Evolutionary conservation across 2,113 vertebrate genomes (phyloP).

Genomic region (Trichechus manatus): DNA sequence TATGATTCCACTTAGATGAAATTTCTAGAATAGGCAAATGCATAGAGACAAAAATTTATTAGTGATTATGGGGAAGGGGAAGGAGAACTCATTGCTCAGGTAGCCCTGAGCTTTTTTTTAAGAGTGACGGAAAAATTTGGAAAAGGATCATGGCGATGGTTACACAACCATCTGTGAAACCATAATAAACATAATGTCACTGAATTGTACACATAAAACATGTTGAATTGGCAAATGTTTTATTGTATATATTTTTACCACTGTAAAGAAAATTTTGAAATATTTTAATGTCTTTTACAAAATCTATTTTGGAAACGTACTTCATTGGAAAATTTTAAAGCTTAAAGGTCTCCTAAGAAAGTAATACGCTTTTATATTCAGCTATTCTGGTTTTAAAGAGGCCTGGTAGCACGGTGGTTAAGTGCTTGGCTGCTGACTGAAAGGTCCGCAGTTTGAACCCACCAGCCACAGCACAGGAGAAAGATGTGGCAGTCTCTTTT

Average conservation of each 20-base stretch:
- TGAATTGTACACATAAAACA: not conserved
- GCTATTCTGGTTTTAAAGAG: not conserved
- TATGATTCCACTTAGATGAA: not conserved
- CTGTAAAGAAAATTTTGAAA: not conserved
- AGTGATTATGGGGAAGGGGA: not conserved
- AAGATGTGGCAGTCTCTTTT: not conserved
- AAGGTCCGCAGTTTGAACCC: not conserved
- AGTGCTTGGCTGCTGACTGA: not conserved
- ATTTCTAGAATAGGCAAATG: not conserved
- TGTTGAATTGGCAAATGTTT: not conserved
- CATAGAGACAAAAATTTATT: not conserved
- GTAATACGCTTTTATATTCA: constrained; percentile 1
- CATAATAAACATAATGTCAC: not conserved
- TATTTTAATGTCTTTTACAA: not conserved
- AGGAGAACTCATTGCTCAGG: not conserved
- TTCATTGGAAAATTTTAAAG: constrained; percentile 31
- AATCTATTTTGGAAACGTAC: constrained; percentile 47
- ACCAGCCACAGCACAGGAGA: not conserved
- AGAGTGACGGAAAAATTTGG: not conserved
- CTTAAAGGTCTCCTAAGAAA: constrained; percentile 47
- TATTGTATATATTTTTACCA: not conserved
- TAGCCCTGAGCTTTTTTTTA: not conserved
- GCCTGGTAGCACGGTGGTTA: not conserved
- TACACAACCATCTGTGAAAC: not conserved
- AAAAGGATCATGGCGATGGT: not conserved